A percentile compares a stretch with the other conserved stretches of the same genome.
These are phyloP conservation scores for Dinothrombium tinctorium DNA, from an alignment of 1,140 invertebrate species.

Conservation along the genomic window DNA sequence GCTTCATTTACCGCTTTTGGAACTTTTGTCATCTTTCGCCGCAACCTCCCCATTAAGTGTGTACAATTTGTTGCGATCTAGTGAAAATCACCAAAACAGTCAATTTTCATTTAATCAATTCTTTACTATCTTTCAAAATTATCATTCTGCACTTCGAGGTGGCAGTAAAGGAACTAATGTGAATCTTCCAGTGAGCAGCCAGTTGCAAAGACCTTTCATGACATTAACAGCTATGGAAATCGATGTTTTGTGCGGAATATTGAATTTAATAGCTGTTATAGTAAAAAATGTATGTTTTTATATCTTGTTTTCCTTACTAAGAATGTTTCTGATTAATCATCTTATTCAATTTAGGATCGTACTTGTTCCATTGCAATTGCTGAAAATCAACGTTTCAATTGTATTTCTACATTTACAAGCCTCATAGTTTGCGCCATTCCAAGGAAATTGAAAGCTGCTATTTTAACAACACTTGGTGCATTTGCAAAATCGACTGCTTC, in stretches of 20 bases:
- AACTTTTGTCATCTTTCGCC: slow-evolving; percentile 10
- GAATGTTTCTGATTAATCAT: slow-evolving; percentile 5
- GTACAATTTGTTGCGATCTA: slow-evolving; percentile 11
- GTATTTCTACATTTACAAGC: slow-evolving; percentile 49
- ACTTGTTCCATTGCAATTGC: slow-evolving; percentile 37
- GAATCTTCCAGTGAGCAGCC: slow-evolving; percentile 32
- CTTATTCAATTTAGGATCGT: slow-evolving; percentile 8
- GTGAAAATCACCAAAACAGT: slow-evolving; percentile 1
- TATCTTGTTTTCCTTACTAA: not conserved
- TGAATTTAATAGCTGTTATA: slow-evolving; percentile 9
- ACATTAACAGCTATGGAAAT: not conserved
- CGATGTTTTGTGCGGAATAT: slow-evolving; percentile 6
- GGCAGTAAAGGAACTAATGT: slow-evolving; percentile 38
- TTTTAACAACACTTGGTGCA: slow-evolving; percentile 46
- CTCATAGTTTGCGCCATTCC: slow-evolving; percentile 63
- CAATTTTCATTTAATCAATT: slow-evolving; percentile 62
- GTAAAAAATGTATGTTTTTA: slow-evolving; percentile 8
- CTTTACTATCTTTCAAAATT: slow-evolving; percentile 54
- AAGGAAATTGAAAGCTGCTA: slow-evolving; percentile 52
- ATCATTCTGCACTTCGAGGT: slow-evolving; percentile 27
- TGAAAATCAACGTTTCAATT: slow-evolving; percentile 62
- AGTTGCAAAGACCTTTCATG: slow-evolving; percentile 32
- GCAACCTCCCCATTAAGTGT: slow-evolving; percentile 9
- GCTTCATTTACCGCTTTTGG: slow-evolving; percentile 14
- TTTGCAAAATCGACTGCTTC: slow-evolving; percentile 45